Percentiles rank a stretch among this genome's conserved stretches.
phyloP scores from a whole-genome alignment of 2,797 vertebrate species.

The Xenentodon cancila region DNA sequence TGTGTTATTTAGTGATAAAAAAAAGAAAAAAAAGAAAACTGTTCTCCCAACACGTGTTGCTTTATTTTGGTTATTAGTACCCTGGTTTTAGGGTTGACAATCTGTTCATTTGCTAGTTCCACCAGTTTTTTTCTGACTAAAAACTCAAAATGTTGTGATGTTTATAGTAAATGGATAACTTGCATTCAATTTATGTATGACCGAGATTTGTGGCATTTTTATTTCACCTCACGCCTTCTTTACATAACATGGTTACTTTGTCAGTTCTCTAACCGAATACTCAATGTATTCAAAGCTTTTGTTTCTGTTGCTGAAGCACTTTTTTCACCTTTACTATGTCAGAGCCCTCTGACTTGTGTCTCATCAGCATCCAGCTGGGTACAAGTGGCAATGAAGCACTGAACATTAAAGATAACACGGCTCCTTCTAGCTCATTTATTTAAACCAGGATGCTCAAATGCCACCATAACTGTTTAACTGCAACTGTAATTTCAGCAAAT shows the following conservation, averaged over 20 bases:
- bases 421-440: constrained; percentile 62
- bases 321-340: not conserved
- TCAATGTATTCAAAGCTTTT: not conserved
- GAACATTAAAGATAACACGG: constrained; percentile 26
- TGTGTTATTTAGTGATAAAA: not conserved
- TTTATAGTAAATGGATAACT: not conserved
- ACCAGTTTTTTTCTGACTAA: not conserved
- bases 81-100: not conserved
- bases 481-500: constrained; percentile 72
- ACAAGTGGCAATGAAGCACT: constrained; percentile 18
- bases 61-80: not conserved
- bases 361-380: constrained; percentile 19
- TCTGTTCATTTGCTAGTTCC: not conserved
- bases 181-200: not conserved
- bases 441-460: constrained; percentile 50
- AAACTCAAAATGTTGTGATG: not conserved
- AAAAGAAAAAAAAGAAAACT: not conserved
- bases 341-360: constrained; percentile 1
- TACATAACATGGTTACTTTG: not conserved
- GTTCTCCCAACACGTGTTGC: not conserved
- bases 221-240: not conserved
- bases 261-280: not conserved
- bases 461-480: constrained; percentile 40
- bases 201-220: not conserved
- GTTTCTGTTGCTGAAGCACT: constrained; percentile 9